Base-by-base conservation (phyloP, 2,113 vertebrate genomes). In the Malurus cyaneus region DNA sequence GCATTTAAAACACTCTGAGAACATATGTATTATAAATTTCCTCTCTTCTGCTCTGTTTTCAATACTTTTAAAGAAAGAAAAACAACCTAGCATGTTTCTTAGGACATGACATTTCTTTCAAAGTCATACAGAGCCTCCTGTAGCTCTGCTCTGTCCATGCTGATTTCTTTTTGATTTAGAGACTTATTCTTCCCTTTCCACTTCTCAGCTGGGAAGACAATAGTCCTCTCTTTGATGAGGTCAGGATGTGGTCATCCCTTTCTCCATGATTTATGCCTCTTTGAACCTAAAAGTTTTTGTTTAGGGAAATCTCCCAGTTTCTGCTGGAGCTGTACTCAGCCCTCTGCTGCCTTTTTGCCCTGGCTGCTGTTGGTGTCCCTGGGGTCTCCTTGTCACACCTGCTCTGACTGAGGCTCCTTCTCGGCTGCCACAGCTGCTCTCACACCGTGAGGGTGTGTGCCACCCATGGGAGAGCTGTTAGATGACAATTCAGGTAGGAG, bases 321-420 rank as follows among this genome's bases (percentile, higher is more conserved):
- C 34, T 79, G 25, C 34, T 4, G 0, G 25, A 6, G 11, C 16
- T 82, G 20, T 21, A 36, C 46, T 86, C 14, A 80, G 29, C 12
- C 39, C 11, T 59, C 29, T 76, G 23, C 18, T 80, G 18, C 20
- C 29, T 77, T 53, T 1, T 2, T 64, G 28, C 0, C 0, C 28
- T 44, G 60, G 23, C 46, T 53, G 60, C 24, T 53, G 36, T 21
- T 76, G 61, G 14, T 2, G 1, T 34, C 64, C 54, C 36, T 32
- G 23, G 29, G 29, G 14, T 4, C 3, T 59, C 20, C 42, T 60
- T 52, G 46, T 85, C 47, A 39, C 31, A 34, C 15, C 14, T 50
- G 28, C 16, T 70, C 41, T 39, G 44, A 34, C 1, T 31, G 42
- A 71, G 28, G 36, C 29, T 26, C 26, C 23, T 54, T 4, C 7